Evolutionary conservation across 2,888 invertebrate species (phyloP).

Genomic region (Coremacera marginata): DNA sequence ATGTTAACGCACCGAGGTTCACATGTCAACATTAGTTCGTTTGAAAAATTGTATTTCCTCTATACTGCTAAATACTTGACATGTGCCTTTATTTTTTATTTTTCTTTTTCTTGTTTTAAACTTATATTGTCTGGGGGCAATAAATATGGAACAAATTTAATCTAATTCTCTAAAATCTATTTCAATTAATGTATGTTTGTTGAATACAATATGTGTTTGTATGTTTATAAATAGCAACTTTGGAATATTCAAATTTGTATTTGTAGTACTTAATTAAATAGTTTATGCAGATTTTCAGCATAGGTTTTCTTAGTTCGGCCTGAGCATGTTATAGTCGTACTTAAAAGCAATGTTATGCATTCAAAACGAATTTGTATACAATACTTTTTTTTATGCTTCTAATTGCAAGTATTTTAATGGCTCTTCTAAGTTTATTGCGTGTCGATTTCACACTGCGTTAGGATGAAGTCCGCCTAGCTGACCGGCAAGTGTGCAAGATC

Average conservation of each 20-base stretch:
- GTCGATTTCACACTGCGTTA: conserved; percentile 57
- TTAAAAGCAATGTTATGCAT: not conserved
- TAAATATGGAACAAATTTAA: conserved; percentile 65
- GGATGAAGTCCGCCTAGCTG: conserved; percentile 71
- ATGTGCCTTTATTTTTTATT: not conserved
- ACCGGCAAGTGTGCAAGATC: conserved; percentile 90
- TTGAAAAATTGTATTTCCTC: no score
- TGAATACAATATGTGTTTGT: not conserved
- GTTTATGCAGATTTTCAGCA: not conserved
- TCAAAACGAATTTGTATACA: not conserved
- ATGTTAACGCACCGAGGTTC: not conserved
- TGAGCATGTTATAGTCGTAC: not conserved
- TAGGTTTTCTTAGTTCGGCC: conserved; percentile 12
- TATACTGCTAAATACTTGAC: not conserved
- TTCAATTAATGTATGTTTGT: not conserved
- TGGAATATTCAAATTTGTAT: not conserved
- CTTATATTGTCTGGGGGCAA: conserved; percentile 47
- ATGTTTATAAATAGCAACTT: not conserved
- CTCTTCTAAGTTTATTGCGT: not conserved
- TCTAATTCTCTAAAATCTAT: conserved; percentile 53
- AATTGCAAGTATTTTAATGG: not conserved
- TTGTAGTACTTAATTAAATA: conserved; percentile 1
- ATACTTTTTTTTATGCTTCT: conserved; percentile 16
- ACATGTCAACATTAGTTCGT: not conserved
- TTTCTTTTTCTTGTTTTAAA: not conserved